Conservation (phyloP, 2,113 vertebrate species). For the Gobius niger region DNA sequence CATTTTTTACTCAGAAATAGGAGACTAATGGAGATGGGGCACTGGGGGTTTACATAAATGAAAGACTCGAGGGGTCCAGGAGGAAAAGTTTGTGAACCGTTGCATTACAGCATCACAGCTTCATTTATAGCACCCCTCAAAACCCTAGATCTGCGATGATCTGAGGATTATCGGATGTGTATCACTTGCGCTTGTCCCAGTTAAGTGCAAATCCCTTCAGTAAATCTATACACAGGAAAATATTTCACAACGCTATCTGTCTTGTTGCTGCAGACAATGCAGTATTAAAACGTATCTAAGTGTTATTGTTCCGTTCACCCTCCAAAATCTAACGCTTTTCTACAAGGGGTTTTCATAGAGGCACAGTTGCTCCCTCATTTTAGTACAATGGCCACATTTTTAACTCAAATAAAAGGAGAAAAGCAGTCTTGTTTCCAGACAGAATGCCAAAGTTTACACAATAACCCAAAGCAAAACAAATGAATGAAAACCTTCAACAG, state of each 20-base stretch:
- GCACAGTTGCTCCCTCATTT: constrained; percentile 67
- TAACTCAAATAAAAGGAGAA: no score
- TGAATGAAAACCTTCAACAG: background rate
- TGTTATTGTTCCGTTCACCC: constrained; percentile 36
- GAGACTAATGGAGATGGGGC: no score
- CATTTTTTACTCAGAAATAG: no score
- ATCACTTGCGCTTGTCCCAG: constrained; percentile 28
- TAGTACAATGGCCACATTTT: no score
- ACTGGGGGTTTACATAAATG: no score
- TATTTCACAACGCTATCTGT: constrained; percentile 30
- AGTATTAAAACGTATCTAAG: constrained; percentile 39
- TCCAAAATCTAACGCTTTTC: background rate
- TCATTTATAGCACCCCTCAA: constrained; percentile 23
- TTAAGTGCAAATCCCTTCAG: constrained; percentile 45
- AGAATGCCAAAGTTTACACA: background rate
- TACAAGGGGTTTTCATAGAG: constrained; percentile 4
- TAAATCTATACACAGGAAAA: constrained; percentile 41
- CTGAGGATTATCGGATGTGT: constrained; percentile 41
- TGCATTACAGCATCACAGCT: constrained; percentile 5
- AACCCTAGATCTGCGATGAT: constrained; percentile 31
- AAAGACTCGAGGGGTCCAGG: no score
- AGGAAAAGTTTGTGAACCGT: no score
- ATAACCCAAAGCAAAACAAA: background rate
- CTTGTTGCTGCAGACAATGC: constrained; percentile 20
- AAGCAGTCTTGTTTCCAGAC: background rate